Conservation (phyloP, 2,888 invertebrate species). For the Tenthredo amoena region DNA sequence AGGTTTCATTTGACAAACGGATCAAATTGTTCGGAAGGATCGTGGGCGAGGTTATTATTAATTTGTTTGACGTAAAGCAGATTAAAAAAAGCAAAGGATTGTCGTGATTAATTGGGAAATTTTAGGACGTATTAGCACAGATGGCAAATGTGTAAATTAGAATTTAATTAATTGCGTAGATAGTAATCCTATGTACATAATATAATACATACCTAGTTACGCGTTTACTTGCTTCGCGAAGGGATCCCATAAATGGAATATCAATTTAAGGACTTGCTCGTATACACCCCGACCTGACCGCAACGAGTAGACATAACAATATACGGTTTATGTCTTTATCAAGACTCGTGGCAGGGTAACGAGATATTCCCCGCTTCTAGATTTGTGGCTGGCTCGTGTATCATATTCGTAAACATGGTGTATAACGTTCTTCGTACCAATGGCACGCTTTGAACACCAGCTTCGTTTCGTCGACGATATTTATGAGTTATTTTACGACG, state of each 20-base stretch:
- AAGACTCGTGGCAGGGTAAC: conserved; percentile 30
- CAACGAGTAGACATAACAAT: conserved; percentile 43
- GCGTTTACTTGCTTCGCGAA: neutral
- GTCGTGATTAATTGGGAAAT: neutral
- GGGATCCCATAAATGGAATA: conserved; percentile 38
- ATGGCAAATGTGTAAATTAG: neutral
- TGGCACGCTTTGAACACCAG: conserved; percentile 7
- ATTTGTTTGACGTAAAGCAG: neutral
- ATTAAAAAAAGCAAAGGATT: no score
- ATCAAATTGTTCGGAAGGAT: neutral
- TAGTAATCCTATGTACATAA: neutral
- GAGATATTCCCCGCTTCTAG: conserved; percentile 1
- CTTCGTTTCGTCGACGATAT: conserved; percentile 7
- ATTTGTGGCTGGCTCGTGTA: conserved; percentile 37
- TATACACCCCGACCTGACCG: conserved; percentile 10
- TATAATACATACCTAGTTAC: neutral
- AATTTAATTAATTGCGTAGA: neutral
- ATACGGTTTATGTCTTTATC: conserved; percentile 41
- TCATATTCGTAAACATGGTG: conserved; percentile 38
- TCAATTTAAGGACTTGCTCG: conserved; percentile 37
- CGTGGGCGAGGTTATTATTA: neutral
- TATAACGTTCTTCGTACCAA: conserved; percentile 31
- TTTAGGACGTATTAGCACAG: neutral
- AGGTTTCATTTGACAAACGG: neutral
- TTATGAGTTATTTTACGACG: conserved; percentile 24